Evolutionary conservation across 2,113 vertebrate species (phyloP), one percentile per base, ranked within the genome.

Genomic region (Alethe castanea): DNA sequence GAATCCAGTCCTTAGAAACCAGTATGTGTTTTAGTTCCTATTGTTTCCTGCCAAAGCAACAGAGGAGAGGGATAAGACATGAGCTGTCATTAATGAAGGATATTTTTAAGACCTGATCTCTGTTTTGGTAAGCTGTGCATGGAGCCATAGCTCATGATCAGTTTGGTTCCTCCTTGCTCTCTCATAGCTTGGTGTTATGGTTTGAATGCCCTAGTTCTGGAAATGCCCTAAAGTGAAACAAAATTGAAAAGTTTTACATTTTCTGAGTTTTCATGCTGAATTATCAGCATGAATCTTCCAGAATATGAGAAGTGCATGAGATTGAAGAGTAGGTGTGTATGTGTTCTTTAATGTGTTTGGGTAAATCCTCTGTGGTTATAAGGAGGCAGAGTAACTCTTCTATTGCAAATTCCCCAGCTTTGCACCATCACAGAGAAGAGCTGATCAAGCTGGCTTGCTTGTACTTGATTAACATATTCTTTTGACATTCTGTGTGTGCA

Each of bases 401-500:
- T 60, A 1, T 53, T 88, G 88, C 96, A 94, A 8, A 53, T 57
- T 71, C 86, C 80, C 73, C 90, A 92, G 94, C 69, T 91, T 91
- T 78, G 53, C 80, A 84, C 76, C 60, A n/a, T 65, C 88, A 22
- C 70, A 86, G 80, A 40, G n/a, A 81, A 61, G 72, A 92, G 85
- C 93, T 73, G 85, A 95, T 92, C 67, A 79, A 86, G 86, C 86
- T 93, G 80, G 22, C 81, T 92, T 48, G 10, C 57, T 89, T 35
- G 72, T 71, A 28, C 72, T 86, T 86, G 80, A 97, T 96, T 93
- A 94, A 89, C 92, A 86, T 91, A 94, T 94, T 96, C 93, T 94
- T 96, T 88, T 96, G 95, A 96, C 93, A 84, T 93, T 88, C 88
- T 88, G 82, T 78, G 69, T 91, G 44, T 86, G 95, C 82, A 96